phyloP scores from a whole-genome alignment of 2,113 vertebrate genomes.

The Bubo bubo region DNA sequence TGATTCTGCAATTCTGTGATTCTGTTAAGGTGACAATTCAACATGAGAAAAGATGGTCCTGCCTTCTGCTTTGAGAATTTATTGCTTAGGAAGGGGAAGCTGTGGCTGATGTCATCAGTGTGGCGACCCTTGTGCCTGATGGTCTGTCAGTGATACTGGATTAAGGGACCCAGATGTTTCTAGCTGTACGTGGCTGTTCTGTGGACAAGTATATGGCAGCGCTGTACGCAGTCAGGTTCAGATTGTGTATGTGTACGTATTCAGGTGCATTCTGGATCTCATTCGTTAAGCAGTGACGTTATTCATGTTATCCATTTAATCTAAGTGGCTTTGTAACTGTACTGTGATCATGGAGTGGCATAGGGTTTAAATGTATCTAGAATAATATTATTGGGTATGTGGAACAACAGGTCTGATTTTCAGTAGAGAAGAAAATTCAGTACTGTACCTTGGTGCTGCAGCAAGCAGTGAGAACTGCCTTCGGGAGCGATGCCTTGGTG shows the following conservation, averaged over 20 bases:
- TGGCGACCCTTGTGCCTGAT: neutral
- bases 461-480: neutral
- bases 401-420: neutral
- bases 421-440: neutral
- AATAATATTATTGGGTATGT: no score
- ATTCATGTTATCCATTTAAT: neutral
- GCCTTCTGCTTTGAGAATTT: neutral
- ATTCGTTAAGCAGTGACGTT: neutral
- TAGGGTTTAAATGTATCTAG: neutral
- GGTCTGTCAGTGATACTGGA: neutral
- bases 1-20: no score
- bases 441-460: no score
- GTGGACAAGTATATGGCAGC: neutral
- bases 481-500: neutral
- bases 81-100: neutral
- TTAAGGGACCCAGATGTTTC: neutral
- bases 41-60: neutral
- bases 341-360: neutral
- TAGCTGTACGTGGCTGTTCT: neutral
- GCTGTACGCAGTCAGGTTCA: neutral
- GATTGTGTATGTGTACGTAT: neutral
- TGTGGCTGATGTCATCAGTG: neutral
- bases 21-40: neutral
- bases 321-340: neutral
- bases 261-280: neutral